A percentile compares a stretch with the other conserved stretches of the same genome.
These are phyloP conservation scores for Nettapus auritus DNA, from an alignment of 2,113 vertebrate species.

Conservation along the genomic window DNA sequence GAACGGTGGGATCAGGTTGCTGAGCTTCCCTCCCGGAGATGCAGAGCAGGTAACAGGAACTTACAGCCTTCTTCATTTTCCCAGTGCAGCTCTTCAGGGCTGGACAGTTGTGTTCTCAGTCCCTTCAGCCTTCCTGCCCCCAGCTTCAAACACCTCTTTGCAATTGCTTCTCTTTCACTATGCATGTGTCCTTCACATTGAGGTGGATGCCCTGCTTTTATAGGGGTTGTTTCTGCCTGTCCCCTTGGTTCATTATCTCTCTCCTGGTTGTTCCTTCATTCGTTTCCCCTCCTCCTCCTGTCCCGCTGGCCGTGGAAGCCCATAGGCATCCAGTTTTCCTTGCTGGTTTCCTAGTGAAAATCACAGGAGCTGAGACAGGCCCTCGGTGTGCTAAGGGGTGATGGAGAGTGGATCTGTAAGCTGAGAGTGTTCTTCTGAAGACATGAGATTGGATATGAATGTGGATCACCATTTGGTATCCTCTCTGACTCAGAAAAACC, in stretches of 20 bases:
- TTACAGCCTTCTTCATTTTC: background rate
- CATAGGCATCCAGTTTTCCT: background rate
- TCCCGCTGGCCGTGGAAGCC: background rate
- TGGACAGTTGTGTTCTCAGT: background rate
- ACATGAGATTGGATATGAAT: background rate
- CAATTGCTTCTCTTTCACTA: background rate
- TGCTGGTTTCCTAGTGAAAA: background rate
- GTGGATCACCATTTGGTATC: conserved; percentile 19
- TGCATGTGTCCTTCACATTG: background rate
- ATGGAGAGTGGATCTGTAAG: background rate
- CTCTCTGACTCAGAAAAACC: background rate
- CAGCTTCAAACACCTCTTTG: background rate
- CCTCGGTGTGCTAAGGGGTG: background rate
- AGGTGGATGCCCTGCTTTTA: background rate
- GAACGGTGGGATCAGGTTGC: conserved; percentile 96
- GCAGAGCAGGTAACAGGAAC: conserved; percentile 85
- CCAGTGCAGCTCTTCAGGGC: background rate
- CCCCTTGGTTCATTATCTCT: background rate
- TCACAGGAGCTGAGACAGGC: background rate
- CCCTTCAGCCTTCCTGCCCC: background rate
- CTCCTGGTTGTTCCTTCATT: background rate
- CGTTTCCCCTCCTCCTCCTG: background rate
- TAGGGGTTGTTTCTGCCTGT: background rate
- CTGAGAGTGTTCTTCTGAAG: background rate
- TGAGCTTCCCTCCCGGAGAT: conserved; percentile 92